A percentile compares a stretch with the other conserved stretches of the same genome.
Evolutionary conservation across 2,113 vertebrate species (phyloP).

Genomic region (Scomber japonicus): DNA sequence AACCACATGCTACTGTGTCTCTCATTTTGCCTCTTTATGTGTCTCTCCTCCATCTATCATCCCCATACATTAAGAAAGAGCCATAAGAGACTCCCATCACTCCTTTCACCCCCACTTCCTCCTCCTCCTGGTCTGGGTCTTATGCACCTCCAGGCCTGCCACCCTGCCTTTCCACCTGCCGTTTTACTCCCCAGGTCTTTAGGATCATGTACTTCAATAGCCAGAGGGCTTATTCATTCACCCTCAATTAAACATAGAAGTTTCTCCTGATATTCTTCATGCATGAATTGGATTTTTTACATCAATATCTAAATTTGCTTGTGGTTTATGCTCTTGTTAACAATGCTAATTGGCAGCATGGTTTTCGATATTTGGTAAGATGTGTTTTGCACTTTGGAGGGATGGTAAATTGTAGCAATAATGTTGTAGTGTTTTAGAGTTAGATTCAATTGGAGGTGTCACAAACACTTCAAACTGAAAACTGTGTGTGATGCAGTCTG

Average conservation of each 20-base stretch:
- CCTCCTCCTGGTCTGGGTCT: conserved; percentile 83
- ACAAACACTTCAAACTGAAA: too few relatives aligned
- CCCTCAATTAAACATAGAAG: conserved; percentile 20
- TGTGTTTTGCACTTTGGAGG: background rate
- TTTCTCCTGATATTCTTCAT: background rate
- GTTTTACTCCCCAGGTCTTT: background rate
- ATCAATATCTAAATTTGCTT: conserved; percentile 6
- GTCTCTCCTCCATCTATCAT: conserved; percentile 53
- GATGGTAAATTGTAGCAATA: too few relatives aligned
- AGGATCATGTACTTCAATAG: conserved; percentile 68
- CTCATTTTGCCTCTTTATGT: background rate
- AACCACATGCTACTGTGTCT: too few relatives aligned
- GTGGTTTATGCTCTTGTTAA: background rate
- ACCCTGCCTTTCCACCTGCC: conserved; percentile 32
- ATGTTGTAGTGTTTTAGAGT: background rate
- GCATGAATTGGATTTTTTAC: conserved; percentile 5
- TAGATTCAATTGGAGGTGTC: too few relatives aligned
- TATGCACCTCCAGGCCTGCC: conserved; percentile 81
- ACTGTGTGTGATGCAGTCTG: too few relatives aligned
- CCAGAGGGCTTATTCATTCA: conserved; percentile 14
- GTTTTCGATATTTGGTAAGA: background rate
- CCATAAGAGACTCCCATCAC: conserved; percentile 82
- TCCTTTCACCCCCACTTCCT: conserved; percentile 82
- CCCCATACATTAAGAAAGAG: conserved; percentile 85
- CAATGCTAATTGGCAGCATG: background rate